Base-by-base conservation (phyloP, 2,113 vertebrate species). In the Galemys pyrenaicus region DNA sequence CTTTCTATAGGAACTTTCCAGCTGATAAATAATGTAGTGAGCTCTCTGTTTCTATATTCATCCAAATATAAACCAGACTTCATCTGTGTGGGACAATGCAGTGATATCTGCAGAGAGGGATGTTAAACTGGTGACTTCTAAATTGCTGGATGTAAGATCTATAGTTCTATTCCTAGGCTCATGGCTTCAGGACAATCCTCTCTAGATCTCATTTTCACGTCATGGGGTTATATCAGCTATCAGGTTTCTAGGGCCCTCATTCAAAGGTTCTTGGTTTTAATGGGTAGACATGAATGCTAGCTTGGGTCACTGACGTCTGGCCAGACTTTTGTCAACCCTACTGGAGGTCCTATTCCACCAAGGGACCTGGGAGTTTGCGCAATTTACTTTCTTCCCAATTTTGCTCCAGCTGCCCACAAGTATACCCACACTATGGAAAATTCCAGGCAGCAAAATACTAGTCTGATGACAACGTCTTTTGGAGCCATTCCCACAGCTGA, bases 401-500 rank as follows among this genome's bases (percentile, higher is more conserved):
- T 75, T 35, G 11, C 44, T 91, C 74, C 22, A 54, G 24, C 58
- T 92, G 32, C 20, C n/a, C 65, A 87, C 84, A 92, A 41, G 80
- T 32, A 71, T 94, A 62, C 64, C 16, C 1, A 2, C 19, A 35
- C n/a, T 49, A 10, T 90, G 58, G 58, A 73, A 95, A 87, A 87
- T 89, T 90, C 30, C 77, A 93, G 73, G 71, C 44, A 74, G 85
- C 67, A 85, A 87, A 85, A 88, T 16, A 65, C 1, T 26, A 49
- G 28, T 67, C 20, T 65, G 37, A 84, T 46, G 67, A 93, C 70
- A 88, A 89, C 37, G 51, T 62, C 24, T 37, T 87, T 71, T 88
- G 81, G 73, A 95, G 41, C 49, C 62, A 22, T 51, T 77, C 54
- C 79, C 64, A 30, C 49, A 79, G 39, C 73, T 4, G n/a, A 30